These are phyloP conservation scores for Philotrypesis tridentata DNA, from an alignment of 1,140 invertebrate species.

Conservation along the genomic window DNA sequence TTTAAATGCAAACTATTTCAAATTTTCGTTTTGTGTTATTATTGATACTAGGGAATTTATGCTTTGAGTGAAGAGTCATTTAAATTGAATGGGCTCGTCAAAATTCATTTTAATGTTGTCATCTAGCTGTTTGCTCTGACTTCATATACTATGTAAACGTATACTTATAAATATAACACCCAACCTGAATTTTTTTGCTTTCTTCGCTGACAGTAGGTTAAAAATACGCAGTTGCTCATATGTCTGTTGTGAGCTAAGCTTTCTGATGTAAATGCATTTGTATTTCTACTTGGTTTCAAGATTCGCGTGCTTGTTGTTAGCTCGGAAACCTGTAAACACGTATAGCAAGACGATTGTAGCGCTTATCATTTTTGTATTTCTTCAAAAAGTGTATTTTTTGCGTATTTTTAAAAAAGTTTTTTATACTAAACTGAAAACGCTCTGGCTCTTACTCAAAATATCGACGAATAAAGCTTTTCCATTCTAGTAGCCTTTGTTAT, in stretches of 20 bases:
- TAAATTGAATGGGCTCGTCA: background rate
- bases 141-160: conserved; percentile 1
- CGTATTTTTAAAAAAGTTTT: background rate
- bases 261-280: conserved; percentile 35
- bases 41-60: background rate
- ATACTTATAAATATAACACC: conserved; percentile 40
- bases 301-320: conserved; percentile 8
- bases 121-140: conserved; percentile 26
- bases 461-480: no score
- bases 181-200: conserved; percentile 51
- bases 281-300: conserved; percentile 9
- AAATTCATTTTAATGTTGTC: conserved; percentile 21
- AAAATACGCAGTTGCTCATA: conserved; percentile 55
- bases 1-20: background rate
- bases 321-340: background rate
- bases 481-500: background rate
- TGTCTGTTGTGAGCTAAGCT: conserved; percentile 46
- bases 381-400: background rate
- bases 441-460: background rate
- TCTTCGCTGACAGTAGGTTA: conserved; percentile 52
- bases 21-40: conserved; percentile 1
- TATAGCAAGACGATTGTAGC: background rate
- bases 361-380: background rate
- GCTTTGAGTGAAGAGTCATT: background rate
- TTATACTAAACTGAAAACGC: background rate